These are phyloP conservation scores for Psix sp. DNA, from an alignment of 1,140 invertebrate species.

Conservation along the genomic window DNA sequence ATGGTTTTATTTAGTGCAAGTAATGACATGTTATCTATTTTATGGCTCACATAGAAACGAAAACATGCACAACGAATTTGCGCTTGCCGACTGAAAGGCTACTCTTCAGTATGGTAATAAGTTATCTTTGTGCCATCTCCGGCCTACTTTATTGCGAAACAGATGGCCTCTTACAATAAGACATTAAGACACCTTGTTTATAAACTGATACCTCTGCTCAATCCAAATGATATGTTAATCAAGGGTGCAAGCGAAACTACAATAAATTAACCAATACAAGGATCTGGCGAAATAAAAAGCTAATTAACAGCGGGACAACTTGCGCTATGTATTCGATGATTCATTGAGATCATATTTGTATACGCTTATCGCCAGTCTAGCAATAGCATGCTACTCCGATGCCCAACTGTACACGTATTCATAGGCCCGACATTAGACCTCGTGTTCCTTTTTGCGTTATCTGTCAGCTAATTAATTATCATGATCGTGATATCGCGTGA, in stretches of 20 bases:
- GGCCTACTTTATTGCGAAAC: neutral
- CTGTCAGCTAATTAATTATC: slow-evolving; percentile 70
- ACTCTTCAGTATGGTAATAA: too few species aligned
- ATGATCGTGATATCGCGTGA: slow-evolving; percentile 67
- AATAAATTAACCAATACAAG: slow-evolving; percentile 26
- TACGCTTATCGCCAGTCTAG: slow-evolving; percentile 39
- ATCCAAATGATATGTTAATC: slow-evolving; percentile 52
- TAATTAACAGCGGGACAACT: slow-evolving; percentile 27
- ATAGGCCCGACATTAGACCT: slow-evolving; percentile 29
- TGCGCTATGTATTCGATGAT: slow-evolving; percentile 34
- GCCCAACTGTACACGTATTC: slow-evolving; percentile 4
- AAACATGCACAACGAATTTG: too few species aligned
- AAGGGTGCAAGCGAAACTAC: slow-evolving; percentile 9
- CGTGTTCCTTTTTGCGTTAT: slow-evolving; percentile 46
- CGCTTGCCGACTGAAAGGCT: too few species aligned
- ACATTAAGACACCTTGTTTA: slow-evolving; percentile 34
- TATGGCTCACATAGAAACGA: too few species aligned
- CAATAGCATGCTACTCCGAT: slow-evolving; percentile 26
- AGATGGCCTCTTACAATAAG: slow-evolving; percentile 18
- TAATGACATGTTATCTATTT: too few species aligned
- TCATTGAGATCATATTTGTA: slow-evolving; percentile 48
- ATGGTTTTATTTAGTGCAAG: too few species aligned
- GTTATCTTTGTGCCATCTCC: neutral
- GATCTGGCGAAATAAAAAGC: slow-evolving; percentile 20
- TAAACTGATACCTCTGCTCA: slow-evolving; percentile 23